Evolutionary conservation across 2,797 vertebrate species (phyloP).

Genomic region (Xiphorhynchus erythropygius): DNA sequence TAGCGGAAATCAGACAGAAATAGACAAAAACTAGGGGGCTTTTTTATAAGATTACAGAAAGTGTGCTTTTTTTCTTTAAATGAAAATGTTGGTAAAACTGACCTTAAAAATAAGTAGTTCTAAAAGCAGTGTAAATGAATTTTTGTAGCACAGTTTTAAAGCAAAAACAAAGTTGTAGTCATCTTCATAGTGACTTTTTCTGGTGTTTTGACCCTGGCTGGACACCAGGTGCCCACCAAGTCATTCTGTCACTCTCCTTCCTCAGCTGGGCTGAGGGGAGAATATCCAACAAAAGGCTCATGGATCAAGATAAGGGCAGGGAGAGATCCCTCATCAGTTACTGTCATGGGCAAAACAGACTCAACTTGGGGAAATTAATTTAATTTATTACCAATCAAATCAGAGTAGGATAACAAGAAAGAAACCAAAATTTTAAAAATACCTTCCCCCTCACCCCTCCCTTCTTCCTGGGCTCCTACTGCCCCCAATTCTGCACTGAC

Average conservation of each 20-base stretch:
- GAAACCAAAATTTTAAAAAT: neutral
- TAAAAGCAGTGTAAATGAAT: neutral
- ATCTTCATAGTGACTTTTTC: neutral
- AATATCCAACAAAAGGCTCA: neutral
- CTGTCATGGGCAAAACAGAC: neutral
- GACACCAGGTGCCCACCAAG: no score
- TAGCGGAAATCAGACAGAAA: neutral
- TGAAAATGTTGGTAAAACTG: neutral
- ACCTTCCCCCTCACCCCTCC: neutral
- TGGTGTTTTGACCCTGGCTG: neutral
- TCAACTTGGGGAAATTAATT: neutral
- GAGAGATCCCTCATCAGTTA: neutral
- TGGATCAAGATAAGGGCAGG: neutral
- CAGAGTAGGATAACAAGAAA: neutral
- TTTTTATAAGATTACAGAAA: neutral
- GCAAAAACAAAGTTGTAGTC: neutral
- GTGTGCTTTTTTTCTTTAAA: neutral
- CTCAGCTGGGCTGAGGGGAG: neutral
- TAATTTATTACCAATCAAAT: neutral
- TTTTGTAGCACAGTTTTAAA: neutral
- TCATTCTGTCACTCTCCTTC: neutral
- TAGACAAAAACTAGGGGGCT: neutral
- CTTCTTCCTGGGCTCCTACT: neutral
- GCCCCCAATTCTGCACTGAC: neutral
- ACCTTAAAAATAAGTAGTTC: neutral